Conservation (phyloP, 2,797 vertebrate species). For the Pterois miles region DNA sequence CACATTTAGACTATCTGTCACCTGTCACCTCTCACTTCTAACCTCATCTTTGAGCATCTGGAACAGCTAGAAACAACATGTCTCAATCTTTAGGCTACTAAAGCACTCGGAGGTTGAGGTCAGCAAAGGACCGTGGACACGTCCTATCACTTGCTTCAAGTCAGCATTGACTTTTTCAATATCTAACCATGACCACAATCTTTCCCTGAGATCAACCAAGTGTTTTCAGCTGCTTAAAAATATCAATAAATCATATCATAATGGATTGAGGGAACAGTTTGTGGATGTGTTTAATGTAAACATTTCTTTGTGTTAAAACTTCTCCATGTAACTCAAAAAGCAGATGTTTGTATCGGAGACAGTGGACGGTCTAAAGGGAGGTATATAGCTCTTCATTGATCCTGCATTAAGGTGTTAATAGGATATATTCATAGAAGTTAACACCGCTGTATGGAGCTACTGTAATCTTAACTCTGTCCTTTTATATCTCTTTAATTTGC, state of each 20-base stretch:
- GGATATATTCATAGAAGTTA: neutral
- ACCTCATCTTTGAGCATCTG: too few species aligned
- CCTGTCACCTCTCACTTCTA: too few species aligned
- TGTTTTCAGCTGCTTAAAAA: neutral
- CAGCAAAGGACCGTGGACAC: neutral
- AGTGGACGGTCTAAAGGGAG: neutral
- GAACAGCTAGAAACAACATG: too few species aligned
- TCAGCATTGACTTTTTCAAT: neutral
- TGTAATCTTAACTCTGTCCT: neutral
- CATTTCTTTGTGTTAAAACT: neutral
- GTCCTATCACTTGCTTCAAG: neutral
- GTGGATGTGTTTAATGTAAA: neutral
- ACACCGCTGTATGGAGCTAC: neutral
- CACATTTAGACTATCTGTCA: too few species aligned
- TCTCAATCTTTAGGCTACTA: neutral
- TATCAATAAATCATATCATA: neutral
- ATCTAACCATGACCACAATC: neutral
- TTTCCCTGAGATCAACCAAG: neutral
- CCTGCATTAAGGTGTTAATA: neutral
- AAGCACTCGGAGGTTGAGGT: neutral
- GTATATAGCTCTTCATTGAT: neutral
- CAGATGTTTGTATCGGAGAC: too few species aligned
- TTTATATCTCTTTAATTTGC: slow-evolving; percentile 13
- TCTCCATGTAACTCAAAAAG: neutral
- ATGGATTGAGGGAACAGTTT: neutral